A percentile compares a stretch with the other conserved stretches of the same genome.
Evolutionary conservation across 2,888 invertebrate genomes (phyloP).

Genomic region (Linnaemya vulpina): DNA sequence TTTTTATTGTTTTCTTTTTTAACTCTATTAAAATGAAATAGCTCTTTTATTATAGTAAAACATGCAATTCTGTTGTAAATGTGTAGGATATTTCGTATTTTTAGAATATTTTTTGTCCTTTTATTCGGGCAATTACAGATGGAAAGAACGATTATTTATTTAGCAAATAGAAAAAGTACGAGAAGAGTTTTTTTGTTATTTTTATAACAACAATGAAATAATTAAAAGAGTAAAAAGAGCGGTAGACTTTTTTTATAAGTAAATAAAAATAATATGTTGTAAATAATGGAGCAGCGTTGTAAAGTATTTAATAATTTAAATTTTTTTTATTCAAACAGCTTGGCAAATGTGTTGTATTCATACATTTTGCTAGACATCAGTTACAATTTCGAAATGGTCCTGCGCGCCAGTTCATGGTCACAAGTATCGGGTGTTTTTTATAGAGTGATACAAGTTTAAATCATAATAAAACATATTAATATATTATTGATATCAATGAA

Average conservation of each 20-base stretch:
- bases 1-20: background rate
- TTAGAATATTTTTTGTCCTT: constrained; percentile 32
- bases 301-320: background rate
- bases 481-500: too few species aligned
- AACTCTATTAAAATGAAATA: background rate
- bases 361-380: too few species aligned
- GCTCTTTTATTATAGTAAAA: constrained; percentile 29
- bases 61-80: constrained; percentile 33
- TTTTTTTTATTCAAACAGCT: too few species aligned
- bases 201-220: constrained; percentile 3
- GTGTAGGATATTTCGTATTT: constrained; percentile 18
- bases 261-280: background rate
- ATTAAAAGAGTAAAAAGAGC: background rate
- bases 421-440: too few species aligned
- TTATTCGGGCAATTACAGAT: constrained; percentile 17
- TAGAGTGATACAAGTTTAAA: too few species aligned
- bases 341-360: too few species aligned
- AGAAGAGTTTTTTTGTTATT: constrained; percentile 1
- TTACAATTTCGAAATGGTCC: too few species aligned
- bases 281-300: background rate
- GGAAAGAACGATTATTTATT: constrained; percentile 32
- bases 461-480: too few species aligned
- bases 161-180: background rate
- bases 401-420: too few species aligned
- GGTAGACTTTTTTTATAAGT: too few species aligned